Percentiles rank a stretch among this genome's conserved stretches.
Conservation (phyloP, 2,113 vertebrate species). For the Bufo gargarizans region DNA sequence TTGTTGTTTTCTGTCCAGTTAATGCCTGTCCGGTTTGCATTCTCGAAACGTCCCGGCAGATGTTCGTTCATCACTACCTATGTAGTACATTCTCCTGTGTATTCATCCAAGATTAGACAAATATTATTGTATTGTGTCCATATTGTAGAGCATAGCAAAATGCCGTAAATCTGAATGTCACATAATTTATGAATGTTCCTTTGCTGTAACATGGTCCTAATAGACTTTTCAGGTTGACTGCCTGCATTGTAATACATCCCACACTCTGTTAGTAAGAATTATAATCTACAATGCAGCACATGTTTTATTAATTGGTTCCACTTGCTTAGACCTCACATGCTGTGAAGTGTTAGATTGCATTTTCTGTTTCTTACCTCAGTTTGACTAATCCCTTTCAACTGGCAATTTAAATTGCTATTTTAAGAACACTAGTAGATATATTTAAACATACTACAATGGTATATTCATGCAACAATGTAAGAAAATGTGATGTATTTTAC, state of each 20-base stretch:
- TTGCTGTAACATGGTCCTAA: constrained; percentile 34
- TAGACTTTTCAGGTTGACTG: constrained; percentile 47
- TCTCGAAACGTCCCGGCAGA: no score
- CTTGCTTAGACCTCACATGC: constrained; percentile 35
- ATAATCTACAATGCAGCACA: constrained; percentile 43
- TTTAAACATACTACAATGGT: not conserved
- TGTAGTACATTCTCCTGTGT: not conserved
- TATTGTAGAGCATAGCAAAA: not conserved
- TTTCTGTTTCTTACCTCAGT: not conserved
- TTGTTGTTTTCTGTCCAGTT: no score
- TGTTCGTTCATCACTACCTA: not conserved
- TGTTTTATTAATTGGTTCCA: constrained; percentile 49
- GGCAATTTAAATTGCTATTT: not conserved
- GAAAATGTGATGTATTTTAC: not conserved
- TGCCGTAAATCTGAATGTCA: constrained; percentile 31
- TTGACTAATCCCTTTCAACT: constrained; percentile 2
- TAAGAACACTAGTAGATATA: not conserved
- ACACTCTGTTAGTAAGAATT: constrained; percentile 45
- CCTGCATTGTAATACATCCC: constrained; percentile 36
- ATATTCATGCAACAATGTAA: not conserved
- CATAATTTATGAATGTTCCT: constrained; percentile 39
- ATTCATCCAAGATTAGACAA: not conserved
- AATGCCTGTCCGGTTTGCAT: no score
- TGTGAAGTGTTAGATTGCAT: constrained; percentile 35
- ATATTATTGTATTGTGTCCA: not conserved